phyloP scores from a whole-genome alignment of 1,140 invertebrate genomes.

The Caerostris darwini region DNA sequence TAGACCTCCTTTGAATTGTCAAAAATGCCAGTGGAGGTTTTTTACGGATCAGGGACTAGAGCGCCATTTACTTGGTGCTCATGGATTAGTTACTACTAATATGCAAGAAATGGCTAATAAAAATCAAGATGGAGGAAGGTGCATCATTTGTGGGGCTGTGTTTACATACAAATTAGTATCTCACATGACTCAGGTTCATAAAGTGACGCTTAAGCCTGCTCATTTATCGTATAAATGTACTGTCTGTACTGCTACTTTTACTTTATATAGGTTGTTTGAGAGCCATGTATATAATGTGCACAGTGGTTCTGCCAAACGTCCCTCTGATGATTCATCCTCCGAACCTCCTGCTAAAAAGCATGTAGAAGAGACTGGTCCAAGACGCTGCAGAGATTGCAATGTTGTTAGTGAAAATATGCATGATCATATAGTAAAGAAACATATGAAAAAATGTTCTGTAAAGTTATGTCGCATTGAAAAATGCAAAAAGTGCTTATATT shows the following conservation, averaged over 20 bases:
- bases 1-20: constrained; percentile 95
- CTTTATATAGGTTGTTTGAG: constrained; percentile 97
- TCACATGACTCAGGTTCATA: constrained; percentile 94
- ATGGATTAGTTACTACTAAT: constrained; percentile 95
- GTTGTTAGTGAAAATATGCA: constrained; percentile 69
- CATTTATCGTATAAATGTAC: constrained; percentile 97
- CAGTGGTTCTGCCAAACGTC: constrained; percentile 84
- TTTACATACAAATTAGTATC: constrained; percentile 96
- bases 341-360: constrained; percentile 46
- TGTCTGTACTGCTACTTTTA: constrained; percentile 95
- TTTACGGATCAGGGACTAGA: constrained; percentile 94
- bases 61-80: constrained; percentile 94
- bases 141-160: constrained; percentile 95
- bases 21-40: constrained; percentile 95
- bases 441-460: constrained; percentile 78
- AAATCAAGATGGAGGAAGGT: constrained; percentile 95
- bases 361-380: background rate
- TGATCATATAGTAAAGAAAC: constrained; percentile 76
- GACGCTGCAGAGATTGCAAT: constrained; percentile 76
- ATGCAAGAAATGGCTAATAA: constrained; percentile 98
- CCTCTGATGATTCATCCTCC: constrained; percentile 85
- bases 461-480: constrained; percentile 79
- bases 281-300: constrained; percentile 96
- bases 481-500: constrained; percentile 79
- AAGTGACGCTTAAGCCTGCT: constrained; percentile 93